Base-by-base conservation (phyloP, 2,888 invertebrate species). In the Orthosia gracilis region DNA sequence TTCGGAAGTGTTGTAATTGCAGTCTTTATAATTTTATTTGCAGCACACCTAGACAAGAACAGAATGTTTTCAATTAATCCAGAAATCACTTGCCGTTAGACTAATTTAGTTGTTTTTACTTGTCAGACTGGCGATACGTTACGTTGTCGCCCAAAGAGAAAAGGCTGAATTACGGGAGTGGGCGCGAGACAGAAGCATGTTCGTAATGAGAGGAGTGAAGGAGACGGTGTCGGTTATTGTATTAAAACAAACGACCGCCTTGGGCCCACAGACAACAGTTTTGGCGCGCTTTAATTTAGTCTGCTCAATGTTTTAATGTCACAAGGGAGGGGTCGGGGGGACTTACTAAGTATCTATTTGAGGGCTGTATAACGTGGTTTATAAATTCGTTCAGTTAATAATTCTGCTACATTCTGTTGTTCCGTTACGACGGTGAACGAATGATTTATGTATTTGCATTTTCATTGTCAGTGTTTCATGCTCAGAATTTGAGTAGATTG, bases 231-330 rank as follows among this genome's bases (percentile, higher is more conserved):
- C 88, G 91, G 94, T 95, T 95, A 95, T 96, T 96, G 96, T 96
- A 96, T 96, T 96, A 96, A 96, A 96, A 96, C 95, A 96, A 96
- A 96, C 95, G 96, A 93, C 89, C 94, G 95, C 96, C 95, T 94
- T 95, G 96, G 96, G 96, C 93, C 94, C 93, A 78, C 93, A 93
- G 94, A 94, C 94, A 94, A 94, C 95, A 94, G 95, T 96, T 96
- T 95, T 95, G 95, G 95, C 95, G 94, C 93, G 95, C 94, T 96
- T 95, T 96, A 96, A 96, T 96, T 96, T 96, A 94, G 96, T 95
- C 95, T 93, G 93, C 91, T 94, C 94, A 93, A 95, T 95, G 95
- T 95, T 95, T 95, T 95, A 95, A 94, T 95, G 96, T 94, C 94
- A 90, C 92, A 76, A 84, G 94, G 94, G 93, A 90, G 85, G 87